Percentiles rank a stretch among this genome's conserved stretches.
These are phyloP conservation scores for Thysanoteuthis rhombus DNA, from an alignment of 2,888 invertebrate genomes.

Conservation along the genomic window DNA sequence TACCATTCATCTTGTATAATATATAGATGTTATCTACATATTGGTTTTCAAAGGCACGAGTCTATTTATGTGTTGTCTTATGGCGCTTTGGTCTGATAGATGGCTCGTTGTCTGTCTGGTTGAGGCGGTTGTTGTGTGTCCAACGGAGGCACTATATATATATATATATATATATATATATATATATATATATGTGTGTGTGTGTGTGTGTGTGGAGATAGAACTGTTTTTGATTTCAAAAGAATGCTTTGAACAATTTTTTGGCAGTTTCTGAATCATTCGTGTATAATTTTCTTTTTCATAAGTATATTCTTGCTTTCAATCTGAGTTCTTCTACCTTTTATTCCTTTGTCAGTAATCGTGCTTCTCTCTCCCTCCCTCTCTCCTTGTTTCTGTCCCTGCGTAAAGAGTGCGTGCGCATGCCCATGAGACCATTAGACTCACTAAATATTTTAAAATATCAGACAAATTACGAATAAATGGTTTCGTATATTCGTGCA, in stretches of 20 bases:
- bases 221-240: neutral
- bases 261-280: neutral
- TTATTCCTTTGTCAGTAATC: too few species aligned
- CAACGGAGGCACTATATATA: too few species aligned
- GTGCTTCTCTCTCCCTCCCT: too few species aligned
- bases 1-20: too few species aligned
- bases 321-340: neutral
- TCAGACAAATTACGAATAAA: neutral
- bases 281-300: neutral
- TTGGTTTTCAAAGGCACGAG: too few species aligned
- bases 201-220: neutral
- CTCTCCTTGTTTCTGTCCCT: too few species aligned
- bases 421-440: neutral
- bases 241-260: neutral
- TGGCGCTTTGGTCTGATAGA: too few species aligned
- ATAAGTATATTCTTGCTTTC: neutral
- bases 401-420: too few species aligned
- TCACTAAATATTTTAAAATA: neutral
- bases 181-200: neutral
- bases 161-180: neutral
- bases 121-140: too few species aligned
- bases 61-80: too few species aligned
- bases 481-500: neutral
- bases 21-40: too few species aligned
- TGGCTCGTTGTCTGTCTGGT: too few species aligned